These are phyloP conservation scores for Poeciliopsis turneri DNA, from an alignment of 2,797 vertebrate genomes.

Conservation along the genomic window DNA sequence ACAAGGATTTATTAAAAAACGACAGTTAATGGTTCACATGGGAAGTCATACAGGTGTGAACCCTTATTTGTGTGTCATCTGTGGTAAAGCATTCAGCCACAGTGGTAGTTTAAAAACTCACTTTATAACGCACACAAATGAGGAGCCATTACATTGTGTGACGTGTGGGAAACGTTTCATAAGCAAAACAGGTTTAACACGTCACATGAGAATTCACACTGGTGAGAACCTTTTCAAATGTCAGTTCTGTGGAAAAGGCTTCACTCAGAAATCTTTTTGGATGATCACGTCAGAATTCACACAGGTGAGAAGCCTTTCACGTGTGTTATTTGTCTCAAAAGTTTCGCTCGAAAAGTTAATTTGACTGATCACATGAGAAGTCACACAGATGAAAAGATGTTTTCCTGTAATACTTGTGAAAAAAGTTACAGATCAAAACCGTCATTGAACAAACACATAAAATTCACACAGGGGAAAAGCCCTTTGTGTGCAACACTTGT, in stretches of 20 bases:
- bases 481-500: neutral
- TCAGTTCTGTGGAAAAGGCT: neutral
- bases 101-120: neutral
- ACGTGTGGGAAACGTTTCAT: neutral
- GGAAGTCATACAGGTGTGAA: neutral
- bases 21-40: neutral
- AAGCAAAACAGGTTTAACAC: neutral
- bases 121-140: neutral
- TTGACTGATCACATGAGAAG: neutral
- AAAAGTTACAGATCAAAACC: neutral
- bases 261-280: neutral
- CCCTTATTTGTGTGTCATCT: neutral
- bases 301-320: neutral
- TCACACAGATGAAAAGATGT: neutral
- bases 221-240: neutral
- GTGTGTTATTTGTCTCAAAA: neutral
- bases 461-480: neutral
- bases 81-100: neutral
- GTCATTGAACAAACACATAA: neutral
- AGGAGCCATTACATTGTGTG: neutral
- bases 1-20: constrained; percentile 1
- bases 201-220: neutral
- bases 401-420: neutral
- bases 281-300: neutral
- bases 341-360: neutral